Base-by-base conservation (phyloP, 1,140 invertebrate species). In the Bombus polaris region DNA sequence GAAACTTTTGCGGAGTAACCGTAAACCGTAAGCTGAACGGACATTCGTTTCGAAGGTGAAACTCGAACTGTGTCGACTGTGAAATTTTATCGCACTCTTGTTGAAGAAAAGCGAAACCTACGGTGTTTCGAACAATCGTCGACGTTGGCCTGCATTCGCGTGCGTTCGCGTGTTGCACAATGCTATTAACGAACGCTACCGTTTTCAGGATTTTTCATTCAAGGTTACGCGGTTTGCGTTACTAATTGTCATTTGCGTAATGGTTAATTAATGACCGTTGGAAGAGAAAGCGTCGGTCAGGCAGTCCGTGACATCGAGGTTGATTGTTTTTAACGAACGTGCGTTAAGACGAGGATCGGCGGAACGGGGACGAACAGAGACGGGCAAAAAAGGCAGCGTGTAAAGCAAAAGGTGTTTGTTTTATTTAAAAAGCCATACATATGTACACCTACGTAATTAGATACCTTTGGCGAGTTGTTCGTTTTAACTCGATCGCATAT, bases 31-130 rank as follows among this genome's bases (percentile, higher is more conserved):
- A 53, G 47, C 47, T 22, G 47, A 22, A 53, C 47, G 47, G 47
- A 53, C 47, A 53, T 53, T 44, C 32, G 75, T 79, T 47, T 47
- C 66, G 75, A 84, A 84, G 66, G 82, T 32, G 82, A 78, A 79
- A 84, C 57, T 66, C 74, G 53, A 79, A 32, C 44, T 47, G 2
- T 18, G 28, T 22, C 66, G 53, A 79, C 62, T 70, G 81, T 83
- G 73, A 83, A 76, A 68, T 62, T 77, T 59, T 18, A 53, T 68
- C 57, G 12, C 6, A 8, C 5, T 1, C 1, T 15, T 0, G 18
- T 2, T 0, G 35, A 35, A 66, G 73, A 32, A 76, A 70, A 77
- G 44, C 65, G 35, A 59, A 62, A 75, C 44, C 39, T 83, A 68
- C 72, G 81, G 39, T 22, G 22, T 1, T 68, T 57, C 15, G 42